Evolutionary conservation across 2,113 vertebrate genomes (phyloP), one percentile per base, ranked within the genome.

Genomic region (Neodon shergylaensis): DNA sequence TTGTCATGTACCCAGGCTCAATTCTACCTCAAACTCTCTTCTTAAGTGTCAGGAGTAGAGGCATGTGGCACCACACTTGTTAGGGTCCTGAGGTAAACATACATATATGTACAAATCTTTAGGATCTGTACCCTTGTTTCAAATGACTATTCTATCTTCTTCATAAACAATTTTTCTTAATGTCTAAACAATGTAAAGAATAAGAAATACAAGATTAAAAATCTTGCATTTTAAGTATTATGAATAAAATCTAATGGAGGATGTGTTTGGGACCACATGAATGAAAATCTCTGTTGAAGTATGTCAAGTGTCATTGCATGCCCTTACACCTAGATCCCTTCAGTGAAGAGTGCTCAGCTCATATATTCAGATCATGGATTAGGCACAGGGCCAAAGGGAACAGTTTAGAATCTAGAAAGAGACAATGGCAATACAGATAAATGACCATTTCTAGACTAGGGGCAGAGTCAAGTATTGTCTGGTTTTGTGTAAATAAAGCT

Each of bases 121-220:
- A 85, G 21, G 68, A 86, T 94, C 26, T 84, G 42, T 78, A 77
- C 36, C 16, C 72, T 89, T 97, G 36, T 92, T 97, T 95, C 63
- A 95, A 95, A 94, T 44, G 24, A 33, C 66, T 92, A 78, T 65
- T 94, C 52, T 58, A 91, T 88, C 14, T 90, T 84, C 8, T 88
- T 94, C 33, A 86, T 86, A 42, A 93, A 96, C 14, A 54, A 54
- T 86, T 19, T 91, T 89, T 95, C 72, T 33, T 87, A 88, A 83
- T 58, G 28, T 84, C 4, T 42, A 82, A 90, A 90, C 16, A 63
- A 95, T 36, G 11, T 39, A 92, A 79, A 76, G 13, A 84, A 95
- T 81, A 24, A 92, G 26, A 94, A 6, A 65, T 42, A 26, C 8
- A 94, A 76, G n/a, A 12, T 70, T 84, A 49, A 92, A 44, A 93